Conservation (phyloP, 2,888 invertebrate genomes). For the Arrhopalites spinosus region DNA sequence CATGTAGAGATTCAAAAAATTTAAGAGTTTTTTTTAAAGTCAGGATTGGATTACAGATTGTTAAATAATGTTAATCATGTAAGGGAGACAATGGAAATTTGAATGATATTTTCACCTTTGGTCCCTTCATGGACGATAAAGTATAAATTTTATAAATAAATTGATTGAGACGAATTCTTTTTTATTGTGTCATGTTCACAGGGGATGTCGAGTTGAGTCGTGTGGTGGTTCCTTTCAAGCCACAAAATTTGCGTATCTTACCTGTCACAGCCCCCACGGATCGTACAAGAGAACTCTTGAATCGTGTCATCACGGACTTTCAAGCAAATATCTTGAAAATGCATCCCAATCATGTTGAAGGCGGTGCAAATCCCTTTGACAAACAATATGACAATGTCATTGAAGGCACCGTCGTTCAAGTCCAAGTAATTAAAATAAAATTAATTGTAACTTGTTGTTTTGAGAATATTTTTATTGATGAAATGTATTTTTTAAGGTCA, state of each 20-base stretch:
- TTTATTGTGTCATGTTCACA: too few species aligned
- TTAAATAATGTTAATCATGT: too few species aligned
- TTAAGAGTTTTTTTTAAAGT: too few species aligned
- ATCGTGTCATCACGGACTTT: conserved; percentile 54
- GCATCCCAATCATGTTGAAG: conserved; percentile 55
- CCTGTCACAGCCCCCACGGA: conserved; percentile 56
- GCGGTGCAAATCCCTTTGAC: conserved; percentile 54
- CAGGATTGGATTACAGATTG: too few species aligned
- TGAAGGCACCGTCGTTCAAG: conserved; percentile 56
- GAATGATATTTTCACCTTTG: too few species aligned
- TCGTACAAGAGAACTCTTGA: conserved; percentile 54
- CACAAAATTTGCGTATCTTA: conserved; percentile 54
- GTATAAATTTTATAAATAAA: too few species aligned
- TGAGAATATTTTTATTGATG: too few species aligned
- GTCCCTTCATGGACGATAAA: too few species aligned
- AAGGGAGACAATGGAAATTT: too few species aligned
- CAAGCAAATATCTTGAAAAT: conserved; percentile 52
- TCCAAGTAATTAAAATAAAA: conserved; percentile 42
- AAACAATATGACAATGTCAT: conserved; percentile 56
- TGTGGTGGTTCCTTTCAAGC: conserved; percentile 56
- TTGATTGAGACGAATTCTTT: too few species aligned
- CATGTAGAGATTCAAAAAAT: too few species aligned
- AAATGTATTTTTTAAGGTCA: conserved; percentile 37
- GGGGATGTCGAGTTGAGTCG: conserved; percentile 55
- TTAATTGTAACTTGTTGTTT: not conserved